These are phyloP conservation scores for Ochropleura leucogaster DNA, from an alignment of 2,888 invertebrate species.

Conservation along the genomic window DNA sequence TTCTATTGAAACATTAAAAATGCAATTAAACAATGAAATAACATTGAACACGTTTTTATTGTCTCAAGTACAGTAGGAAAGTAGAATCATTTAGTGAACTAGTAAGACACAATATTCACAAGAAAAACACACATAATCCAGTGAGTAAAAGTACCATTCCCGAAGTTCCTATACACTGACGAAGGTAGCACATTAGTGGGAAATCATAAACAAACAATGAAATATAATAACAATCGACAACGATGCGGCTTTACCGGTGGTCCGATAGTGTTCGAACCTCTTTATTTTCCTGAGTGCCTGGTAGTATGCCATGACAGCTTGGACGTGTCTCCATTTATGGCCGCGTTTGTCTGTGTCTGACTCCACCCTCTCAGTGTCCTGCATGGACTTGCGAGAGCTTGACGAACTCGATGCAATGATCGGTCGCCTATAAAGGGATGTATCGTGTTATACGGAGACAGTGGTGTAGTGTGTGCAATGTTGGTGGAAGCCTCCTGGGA, in stretches of 20 bases:
- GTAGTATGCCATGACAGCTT: slow-evolving; percentile 97
- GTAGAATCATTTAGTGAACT: slow-evolving; percentile 83
- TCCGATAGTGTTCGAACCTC: slow-evolving; percentile 92
- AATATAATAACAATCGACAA: slow-evolving; percentile 80
- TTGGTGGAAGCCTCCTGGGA: slow-evolving; percentile 71
- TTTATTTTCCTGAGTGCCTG: slow-evolving; percentile 97
- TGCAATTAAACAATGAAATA: slow-evolving; percentile 80
- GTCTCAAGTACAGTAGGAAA: slow-evolving; percentile 84
- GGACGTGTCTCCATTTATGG: slow-evolving; percentile 96
- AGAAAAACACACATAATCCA: slow-evolving; percentile 87
- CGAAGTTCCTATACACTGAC: slow-evolving; percentile 88
- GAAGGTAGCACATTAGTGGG: slow-evolving; percentile 86
- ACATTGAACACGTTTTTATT: slow-evolving; percentile 78
- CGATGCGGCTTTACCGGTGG: slow-evolving; percentile 82
- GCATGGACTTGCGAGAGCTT: slow-evolving; percentile 86
- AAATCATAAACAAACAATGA: slow-evolving; percentile 85
- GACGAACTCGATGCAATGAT: slow-evolving; percentile 89
- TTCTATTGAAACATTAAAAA: slow-evolving; percentile 80
- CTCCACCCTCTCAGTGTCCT: slow-evolving; percentile 83
- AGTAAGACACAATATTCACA: slow-evolving; percentile 86
- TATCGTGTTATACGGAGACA: slow-evolving; percentile 81
- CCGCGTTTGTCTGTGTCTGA: slow-evolving; percentile 88
- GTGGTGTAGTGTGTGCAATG: slow-evolving; percentile 75
- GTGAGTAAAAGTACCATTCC: slow-evolving; percentile 86
- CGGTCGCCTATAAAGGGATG: slow-evolving; percentile 89